Conservation (phyloP, 2,888 invertebrate genomes). For the Zelleria hepariella region DNA sequence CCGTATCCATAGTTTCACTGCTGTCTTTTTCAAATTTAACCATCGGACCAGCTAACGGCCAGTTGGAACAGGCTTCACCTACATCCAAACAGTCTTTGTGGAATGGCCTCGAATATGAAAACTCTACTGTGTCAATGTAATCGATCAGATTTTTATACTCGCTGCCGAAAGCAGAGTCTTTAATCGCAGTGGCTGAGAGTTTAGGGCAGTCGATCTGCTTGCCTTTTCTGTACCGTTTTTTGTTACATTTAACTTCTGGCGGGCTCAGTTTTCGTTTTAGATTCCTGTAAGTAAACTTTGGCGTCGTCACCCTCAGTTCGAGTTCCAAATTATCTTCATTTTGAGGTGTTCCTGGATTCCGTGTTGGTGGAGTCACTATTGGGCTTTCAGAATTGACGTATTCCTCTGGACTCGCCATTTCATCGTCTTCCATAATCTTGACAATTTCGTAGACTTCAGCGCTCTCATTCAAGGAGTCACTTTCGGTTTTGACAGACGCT, state of each 20-base stretch:
- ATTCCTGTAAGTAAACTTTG: slow-evolving; percentile 20
- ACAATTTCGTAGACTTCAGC: neutral
- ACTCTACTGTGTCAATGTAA: slow-evolving; percentile 48
- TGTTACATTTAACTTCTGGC: slow-evolving; percentile 13
- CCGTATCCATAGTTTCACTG: slow-evolving; percentile 17
- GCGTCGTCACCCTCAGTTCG: neutral
- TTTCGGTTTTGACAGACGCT: slow-evolving; percentile 1
- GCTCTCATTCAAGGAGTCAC: neutral
- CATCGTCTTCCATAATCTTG: neutral
- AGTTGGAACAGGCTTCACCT: slow-evolving; percentile 27
- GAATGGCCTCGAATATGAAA: slow-evolving; percentile 50
- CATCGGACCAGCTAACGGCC: slow-evolving; percentile 36
- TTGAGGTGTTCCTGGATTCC: neutral
- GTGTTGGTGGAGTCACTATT: neutral
- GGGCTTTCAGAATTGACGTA: neutral
- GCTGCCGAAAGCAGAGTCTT: slow-evolving; percentile 33
- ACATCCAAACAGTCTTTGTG: slow-evolving; percentile 48
- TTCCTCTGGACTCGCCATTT: neutral
- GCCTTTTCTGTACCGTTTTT: slow-evolving; percentile 47
- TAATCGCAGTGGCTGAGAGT: slow-evolving; percentile 23
- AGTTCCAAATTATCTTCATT: neutral
- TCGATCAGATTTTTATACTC: slow-evolving; percentile 43
- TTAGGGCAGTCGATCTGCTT: slow-evolving; percentile 54
- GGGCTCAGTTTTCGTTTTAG: slow-evolving; percentile 18
- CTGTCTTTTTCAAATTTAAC: slow-evolving; percentile 12